Base-by-base conservation (phyloP, 2,888 invertebrate species). In the Entomobrya proxima region DNA sequence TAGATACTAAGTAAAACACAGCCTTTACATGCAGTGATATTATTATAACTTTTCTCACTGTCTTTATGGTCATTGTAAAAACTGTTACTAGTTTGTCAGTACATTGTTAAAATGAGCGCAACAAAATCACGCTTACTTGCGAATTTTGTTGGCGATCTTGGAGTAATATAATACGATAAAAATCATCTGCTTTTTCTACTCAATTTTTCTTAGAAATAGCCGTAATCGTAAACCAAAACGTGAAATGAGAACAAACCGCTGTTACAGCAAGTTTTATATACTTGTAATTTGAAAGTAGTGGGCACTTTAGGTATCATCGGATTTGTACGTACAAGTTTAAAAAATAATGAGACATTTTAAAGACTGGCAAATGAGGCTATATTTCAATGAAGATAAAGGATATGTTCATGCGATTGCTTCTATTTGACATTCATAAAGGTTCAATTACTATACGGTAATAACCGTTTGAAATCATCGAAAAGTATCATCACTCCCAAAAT, bases 101-200 rank as follows among this genome's bases (percentile, higher is more conserved):
- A n/a, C n/a, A n/a, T n/a, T 21, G 37, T 55, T 35, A 75, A 75
- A 75, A 75, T 52, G 52, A 18, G 75, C 35, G 9, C 75, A 69
- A 47, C 75, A 52, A 30, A 52, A 47, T 75, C 75, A 75, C 75
- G 75, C 24, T 55, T 32, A n/a, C 30, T 61, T n/a, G 61, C 3
- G 35, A 32, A 32, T 32, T 13, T 61, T 32, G 32, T 32, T n/a
- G n/a, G n/a, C 35, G 61, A 61, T 30, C 15, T 61, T 32, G 27
- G 55, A n/a, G n/a, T n/a, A n/a, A n/a, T n/a, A n/a, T 61, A 61
- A n/a, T n/a, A 21, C 32, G 7, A 61, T 32, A 30, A 61, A 18
- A 27, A 3, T 32, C 30, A 32, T 32, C 61, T 32, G 4, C 32
- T 35, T 61, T 61, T 52, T 61, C 30, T 5, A 21, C 27, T 55